These are phyloP conservation scores for Drosophila fungiperda DNA, from an alignment of 2,888 invertebrate genomes.

Conservation along the genomic window DNA sequence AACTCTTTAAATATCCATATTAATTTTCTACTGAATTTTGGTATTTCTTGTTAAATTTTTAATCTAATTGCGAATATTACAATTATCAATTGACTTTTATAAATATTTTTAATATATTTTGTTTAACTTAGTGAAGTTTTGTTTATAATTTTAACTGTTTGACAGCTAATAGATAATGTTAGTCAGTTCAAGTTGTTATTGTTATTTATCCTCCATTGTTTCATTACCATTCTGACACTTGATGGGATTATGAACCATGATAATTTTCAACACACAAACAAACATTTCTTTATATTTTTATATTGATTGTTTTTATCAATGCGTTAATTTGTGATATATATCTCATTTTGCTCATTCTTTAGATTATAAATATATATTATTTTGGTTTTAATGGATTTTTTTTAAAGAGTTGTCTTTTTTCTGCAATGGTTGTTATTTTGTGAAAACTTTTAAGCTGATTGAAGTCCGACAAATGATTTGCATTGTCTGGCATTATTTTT, in stretches of 20 bases:
- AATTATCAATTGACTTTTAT: background rate
- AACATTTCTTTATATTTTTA: background rate
- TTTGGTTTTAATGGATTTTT: background rate
- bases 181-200: conserved; percentile 11
- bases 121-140: background rate
- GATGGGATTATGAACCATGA: conserved; percentile 31
- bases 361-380: background rate
- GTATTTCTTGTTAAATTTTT: background rate
- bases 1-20: background rate
- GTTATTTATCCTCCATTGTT: conserved; percentile 26
- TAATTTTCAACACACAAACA: conserved; percentile 38
- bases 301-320: conserved; percentile 30
- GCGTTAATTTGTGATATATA: background rate
- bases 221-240: conserved; percentile 24
- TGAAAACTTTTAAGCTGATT: conserved; percentile 66
- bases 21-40: background rate
- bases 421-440: background rate
- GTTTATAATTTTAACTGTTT: conserved; percentile 1
- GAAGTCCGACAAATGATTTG: conserved; percentile 68
- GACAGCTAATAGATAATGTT: conserved; percentile 21
- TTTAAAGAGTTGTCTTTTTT: conserved; percentile 3
- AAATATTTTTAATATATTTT: background rate
- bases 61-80: background rate
- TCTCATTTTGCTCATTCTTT: background rate
- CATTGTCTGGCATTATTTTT: conserved; percentile 43